Evolutionary conservation across 2,888 invertebrate species (phyloP).

Genomic region (Baronia brevicornis): DNA sequence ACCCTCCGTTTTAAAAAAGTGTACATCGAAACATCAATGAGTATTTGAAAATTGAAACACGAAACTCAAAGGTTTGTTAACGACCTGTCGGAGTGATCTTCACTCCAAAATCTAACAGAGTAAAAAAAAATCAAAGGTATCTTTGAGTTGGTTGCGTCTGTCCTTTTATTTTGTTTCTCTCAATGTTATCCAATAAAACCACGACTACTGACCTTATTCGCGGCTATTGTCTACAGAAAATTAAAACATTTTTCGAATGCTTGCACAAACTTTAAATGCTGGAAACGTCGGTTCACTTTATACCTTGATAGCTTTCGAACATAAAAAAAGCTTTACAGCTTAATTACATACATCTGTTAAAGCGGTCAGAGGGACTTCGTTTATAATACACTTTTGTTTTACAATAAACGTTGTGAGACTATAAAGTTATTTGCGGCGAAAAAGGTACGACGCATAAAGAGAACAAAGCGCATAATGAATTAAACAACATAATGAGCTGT

Average conservation of each 20-base stretch:
- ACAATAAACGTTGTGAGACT: slow-evolving; percentile 58
- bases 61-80: too few relatives aligned
- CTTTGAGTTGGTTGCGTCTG: slow-evolving; percentile 27
- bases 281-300: slow-evolving; percentile 34
- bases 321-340: slow-evolving; percentile 58
- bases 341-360: slow-evolving; percentile 73
- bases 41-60: slow-evolving; percentile 50
- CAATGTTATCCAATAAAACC: slow-evolving; percentile 22
- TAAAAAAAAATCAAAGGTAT: slow-evolving; percentile 36
- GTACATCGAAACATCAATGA: too few relatives aligned
- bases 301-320: slow-evolving; percentile 50
- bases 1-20: too few relatives aligned
- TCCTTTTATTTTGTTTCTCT: slow-evolving; percentile 24
- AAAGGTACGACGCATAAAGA: slow-evolving; percentile 45
- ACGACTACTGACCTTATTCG: slow-evolving; percentile 24
- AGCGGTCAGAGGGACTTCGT: slow-evolving; percentile 49
- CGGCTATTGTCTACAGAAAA: slow-evolving; percentile 39
- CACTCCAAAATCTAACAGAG: slow-evolving; percentile 43
- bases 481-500: slow-evolving; percentile 64
- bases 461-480: slow-evolving; percentile 73
- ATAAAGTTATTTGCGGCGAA: slow-evolving; percentile 53
- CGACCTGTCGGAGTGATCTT: slow-evolving; percentile 38
- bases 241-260: slow-evolving; percentile 34
- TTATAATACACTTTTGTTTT: slow-evolving; percentile 61
- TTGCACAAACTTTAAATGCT: slow-evolving; percentile 30